A percentile compares a stretch with the other conserved stretches of the same genome.
These are phyloP conservation scores for Brachionus rotundiformis DNA, from an alignment of 1,140 invertebrate genomes.

Conservation along the genomic window DNA sequence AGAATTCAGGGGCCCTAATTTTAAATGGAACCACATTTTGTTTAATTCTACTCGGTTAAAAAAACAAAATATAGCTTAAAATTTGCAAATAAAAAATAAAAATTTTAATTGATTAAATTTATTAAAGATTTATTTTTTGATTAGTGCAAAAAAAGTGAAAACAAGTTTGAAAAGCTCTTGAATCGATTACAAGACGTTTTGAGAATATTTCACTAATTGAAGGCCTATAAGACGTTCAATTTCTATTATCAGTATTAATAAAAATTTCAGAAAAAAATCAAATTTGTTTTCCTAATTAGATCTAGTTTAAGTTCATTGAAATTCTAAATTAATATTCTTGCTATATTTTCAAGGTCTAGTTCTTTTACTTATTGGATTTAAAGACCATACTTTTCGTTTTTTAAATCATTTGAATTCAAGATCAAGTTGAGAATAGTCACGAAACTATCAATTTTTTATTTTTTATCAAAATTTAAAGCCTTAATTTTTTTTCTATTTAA, in stretches of 20 bases:
- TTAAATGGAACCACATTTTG: conserved; percentile 34
- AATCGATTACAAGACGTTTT: conserved; percentile 1
- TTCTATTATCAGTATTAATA: not conserved
- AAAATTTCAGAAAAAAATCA: not conserved
- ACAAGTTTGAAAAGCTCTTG: conserved; percentile 18
- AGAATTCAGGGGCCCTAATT: not conserved
- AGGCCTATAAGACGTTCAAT: not conserved
- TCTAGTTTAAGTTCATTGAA: conserved; percentile 6
- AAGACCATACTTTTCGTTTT: not conserved
- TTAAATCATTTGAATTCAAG: not conserved
- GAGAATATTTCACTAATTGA: not conserved
- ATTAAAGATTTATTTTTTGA: not conserved
- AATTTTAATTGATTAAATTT: conserved; percentile 19
- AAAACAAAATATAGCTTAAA: conserved; percentile 9
- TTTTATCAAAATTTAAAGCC: not conserved
- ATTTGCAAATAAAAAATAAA: not conserved
- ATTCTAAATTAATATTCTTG: not conserved
- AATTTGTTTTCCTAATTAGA: conserved; percentile 1
- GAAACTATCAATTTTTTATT: not conserved
- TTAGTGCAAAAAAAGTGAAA: conserved; percentile 15
- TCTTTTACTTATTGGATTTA: not conserved
- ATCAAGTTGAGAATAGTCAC: conserved; percentile 10
- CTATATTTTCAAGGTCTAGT: conserved; percentile 36
- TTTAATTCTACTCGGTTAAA: conserved; percentile 16
- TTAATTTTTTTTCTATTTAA: not conserved